Conservation (phyloP, 2,113 vertebrate genomes). For the Columba janthina region DNA sequence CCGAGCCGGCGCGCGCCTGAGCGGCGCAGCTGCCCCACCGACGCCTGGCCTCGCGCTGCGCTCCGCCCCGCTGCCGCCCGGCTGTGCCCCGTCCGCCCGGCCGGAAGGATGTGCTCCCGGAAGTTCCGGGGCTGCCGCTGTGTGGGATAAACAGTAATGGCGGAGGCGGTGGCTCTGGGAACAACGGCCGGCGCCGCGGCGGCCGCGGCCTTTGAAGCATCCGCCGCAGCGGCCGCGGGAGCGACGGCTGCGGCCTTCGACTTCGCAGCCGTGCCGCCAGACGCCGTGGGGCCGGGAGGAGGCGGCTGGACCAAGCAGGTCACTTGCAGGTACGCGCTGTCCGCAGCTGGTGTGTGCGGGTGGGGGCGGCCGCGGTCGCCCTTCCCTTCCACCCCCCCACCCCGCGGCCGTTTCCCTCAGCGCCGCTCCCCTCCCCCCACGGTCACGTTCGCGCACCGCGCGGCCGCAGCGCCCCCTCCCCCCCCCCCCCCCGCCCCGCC, state of each 20-base stretch:
- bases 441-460: neutral
- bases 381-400: neutral
- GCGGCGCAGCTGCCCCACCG: neutral
- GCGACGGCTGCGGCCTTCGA: slow-evolving; percentile 53
- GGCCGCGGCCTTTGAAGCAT: neutral
- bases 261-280: slow-evolving; percentile 43
- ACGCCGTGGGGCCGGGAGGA: slow-evolving; percentile 54
- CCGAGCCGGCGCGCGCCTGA: neutral
- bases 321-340: slow-evolving; percentile 73
- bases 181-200: slow-evolving; percentile 46
- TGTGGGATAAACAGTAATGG: slow-evolving; percentile 82
- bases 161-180: slow-evolving; percentile 79
- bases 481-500: neutral
- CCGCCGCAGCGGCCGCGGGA: slow-evolving; percentile 50
- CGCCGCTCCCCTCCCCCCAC: neutral
- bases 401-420: neutral
- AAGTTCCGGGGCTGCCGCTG: slow-evolving; percentile 77
- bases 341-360: neutral
- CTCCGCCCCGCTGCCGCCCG: neutral
- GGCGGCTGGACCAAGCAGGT: slow-evolving; percentile 79
- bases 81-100: neutral
- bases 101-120: slow-evolving; percentile 79
- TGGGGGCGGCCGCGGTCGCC: neutral
- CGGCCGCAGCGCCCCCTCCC: neutral
- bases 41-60: too few species aligned